Evolutionary conservation across 2,888 invertebrate species (phyloP).

Genomic region (Drepanosiphum platanoidis): DNA sequence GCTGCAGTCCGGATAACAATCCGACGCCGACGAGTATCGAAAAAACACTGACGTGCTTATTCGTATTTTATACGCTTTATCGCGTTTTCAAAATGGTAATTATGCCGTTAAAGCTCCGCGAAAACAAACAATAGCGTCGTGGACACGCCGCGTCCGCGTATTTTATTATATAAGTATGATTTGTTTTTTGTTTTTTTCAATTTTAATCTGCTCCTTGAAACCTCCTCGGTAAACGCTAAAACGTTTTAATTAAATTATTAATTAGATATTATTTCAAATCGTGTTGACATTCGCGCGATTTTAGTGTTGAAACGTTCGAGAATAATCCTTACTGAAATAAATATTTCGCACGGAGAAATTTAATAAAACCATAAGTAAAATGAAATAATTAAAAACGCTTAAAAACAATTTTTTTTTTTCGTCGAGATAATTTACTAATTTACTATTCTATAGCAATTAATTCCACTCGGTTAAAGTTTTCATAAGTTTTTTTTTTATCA

Average conservation of each 20-base stretch:
- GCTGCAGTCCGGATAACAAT: background rate
- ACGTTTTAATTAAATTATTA: background rate
- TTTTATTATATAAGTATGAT: background rate
- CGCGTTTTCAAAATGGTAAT: background rate
- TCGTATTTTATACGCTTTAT: background rate
- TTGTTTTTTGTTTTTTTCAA: background rate
- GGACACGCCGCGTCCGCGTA: background rate
- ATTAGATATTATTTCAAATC: too few species aligned
- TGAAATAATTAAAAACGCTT: too few species aligned
- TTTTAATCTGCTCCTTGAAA: background rate
- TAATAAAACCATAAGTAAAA: too few species aligned
- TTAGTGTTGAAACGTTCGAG: too few species aligned
- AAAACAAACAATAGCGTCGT: background rate
- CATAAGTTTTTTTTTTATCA: background rate
- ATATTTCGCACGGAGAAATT: too few species aligned
- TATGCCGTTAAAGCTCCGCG: background rate
- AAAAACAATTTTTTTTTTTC: too few species aligned
- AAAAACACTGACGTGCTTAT: background rate
- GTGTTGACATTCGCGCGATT: too few species aligned
- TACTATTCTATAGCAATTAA: background rate
- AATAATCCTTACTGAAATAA: too few species aligned
- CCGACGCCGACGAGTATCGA: background rate
- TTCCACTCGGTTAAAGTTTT: background rate
- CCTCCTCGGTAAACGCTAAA: background rate
- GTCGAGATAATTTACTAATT: too few species aligned